Base-by-base conservation (phyloP, 2,888 invertebrate species). In the Caenorhabditis imperialis region DNA sequence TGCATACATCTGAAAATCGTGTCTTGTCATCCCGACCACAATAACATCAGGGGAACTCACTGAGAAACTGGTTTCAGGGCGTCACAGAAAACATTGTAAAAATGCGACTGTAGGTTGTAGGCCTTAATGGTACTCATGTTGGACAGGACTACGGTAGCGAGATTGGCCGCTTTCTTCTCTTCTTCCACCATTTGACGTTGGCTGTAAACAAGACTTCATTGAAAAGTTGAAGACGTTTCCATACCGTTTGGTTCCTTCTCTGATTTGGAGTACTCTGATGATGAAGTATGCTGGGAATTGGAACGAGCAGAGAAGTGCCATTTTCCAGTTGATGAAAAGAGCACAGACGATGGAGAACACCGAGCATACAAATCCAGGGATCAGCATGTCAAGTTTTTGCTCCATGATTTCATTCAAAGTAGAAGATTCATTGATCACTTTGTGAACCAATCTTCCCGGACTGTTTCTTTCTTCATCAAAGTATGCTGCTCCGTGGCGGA, bases 111-210 rank as follows among this genome's bases (percentile, higher is more conserved):
- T 22, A 86, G 76, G 7, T 82, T 82, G 74, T 86, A 86, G 1
- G 86, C 86, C 47, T 86, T 86, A 78, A 86, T 86, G 1, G 86
- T 86, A 38, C 81, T 78, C 86, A 86, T 86, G 55, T 86, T 85
- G 2, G 84, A 78, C 2, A 86, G 77, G 6, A 86, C 85, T 6
- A 86, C 79, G 0, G 83, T 80, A 2, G 85, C 81, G 27, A 85
- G 58, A 63, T 82, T 83, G 12, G 86, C 86, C 1, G 86, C 85
- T 63, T 84, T 85, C 55, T 84, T 84, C 69, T 86, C 86, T 71
- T 86, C 86, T 38, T 86, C 86, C 3, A 84, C 65, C 86, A 86
- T 86, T 61, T 85, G 81, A 10, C 85, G 75, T 58, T 86, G 86
- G 22, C 86, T 80, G 25, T 14, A 58, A 37, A 61, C 27, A 47